Conservation (phyloP, 2,113 vertebrate genomes). For the Carollia perspicillata region DNA sequence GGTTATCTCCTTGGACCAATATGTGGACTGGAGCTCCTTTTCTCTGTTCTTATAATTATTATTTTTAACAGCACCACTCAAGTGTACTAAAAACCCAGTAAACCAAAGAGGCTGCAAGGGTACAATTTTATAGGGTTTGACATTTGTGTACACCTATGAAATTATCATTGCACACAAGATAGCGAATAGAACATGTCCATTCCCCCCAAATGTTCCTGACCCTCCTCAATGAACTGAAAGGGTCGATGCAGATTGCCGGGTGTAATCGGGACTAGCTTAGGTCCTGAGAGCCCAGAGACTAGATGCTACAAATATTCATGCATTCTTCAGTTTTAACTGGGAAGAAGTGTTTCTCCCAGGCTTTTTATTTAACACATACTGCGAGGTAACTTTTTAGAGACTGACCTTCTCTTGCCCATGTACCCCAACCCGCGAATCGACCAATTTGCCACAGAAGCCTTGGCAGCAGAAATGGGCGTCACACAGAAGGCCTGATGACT, state of each 20-base stretch:
- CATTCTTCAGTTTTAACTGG: not conserved
- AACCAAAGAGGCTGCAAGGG: not conserved
- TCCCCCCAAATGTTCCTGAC: not conserved
- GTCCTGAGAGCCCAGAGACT: not conserved
- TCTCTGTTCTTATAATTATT: not conserved
- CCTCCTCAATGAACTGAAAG: not conserved
- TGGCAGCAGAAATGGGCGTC: slow-evolving; percentile 13
- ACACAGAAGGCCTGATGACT: slow-evolving; percentile 46
- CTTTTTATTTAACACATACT: not conserved
- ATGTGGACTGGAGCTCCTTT: not conserved
- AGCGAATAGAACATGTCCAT: not conserved
- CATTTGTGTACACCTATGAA: not conserved
- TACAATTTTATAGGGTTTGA: not conserved
- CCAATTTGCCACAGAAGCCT: slow-evolving; percentile 21
- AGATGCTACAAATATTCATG: not conserved
- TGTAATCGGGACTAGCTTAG: not conserved
- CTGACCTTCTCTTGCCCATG: not conserved
- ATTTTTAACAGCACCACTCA: not conserved
- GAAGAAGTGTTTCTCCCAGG: not conserved
- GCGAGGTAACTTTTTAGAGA: not conserved
- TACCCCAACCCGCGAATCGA: not conserved
- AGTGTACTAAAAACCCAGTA: not conserved
- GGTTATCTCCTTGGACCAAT: not conserved
- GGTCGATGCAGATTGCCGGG: not conserved
- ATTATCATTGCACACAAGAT: not conserved